Evolutionary conservation across 2,888 invertebrate species (phyloP), one percentile per base, ranked within the genome.

Genomic region (Pheosia tremula): DNA sequence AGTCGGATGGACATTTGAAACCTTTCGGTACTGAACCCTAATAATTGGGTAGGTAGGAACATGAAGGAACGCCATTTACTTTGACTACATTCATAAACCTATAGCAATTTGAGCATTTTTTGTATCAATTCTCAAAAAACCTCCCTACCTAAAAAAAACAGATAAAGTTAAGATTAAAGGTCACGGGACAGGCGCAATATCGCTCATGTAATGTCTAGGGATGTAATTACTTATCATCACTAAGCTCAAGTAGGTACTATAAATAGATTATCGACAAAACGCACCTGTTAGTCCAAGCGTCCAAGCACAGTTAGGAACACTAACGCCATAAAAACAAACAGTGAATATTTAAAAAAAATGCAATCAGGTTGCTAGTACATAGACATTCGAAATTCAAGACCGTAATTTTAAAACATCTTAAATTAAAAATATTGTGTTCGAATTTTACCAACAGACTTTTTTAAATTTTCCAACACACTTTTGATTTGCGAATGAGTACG

Each of bases 141-240:
- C 24, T 24, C 0, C 0, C 0, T 24, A 24, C 24, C 24, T 24
- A 24, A 1, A 24, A 24, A 24, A 1, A 71, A 66, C 61, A 41
- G 62, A 63, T 63, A 61, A 13, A 58, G 52, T 66, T 69, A 72
- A 68, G 69, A 75, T 62, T 58, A 78, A 83, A 83, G 79, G 80
- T 79, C 80, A 78, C 38, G 62, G 72, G 67, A 71, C 77, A 78
- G 69, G 75, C 77, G 79, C 77, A 76, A 77, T 78, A 74, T 69
- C 63, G 59, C 47, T 61, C 59, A 73, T 65, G 68, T 74, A 79
- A 69, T 47, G 54, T 60, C 50, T 43, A 52, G 54, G 59, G 50
- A 63, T 63, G 66, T 63, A 67, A 61, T 36, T 62, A 58, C 36
- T 13, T 13, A n/a, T 50, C 39, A 52, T 39, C 58, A 58, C 38